Evolutionary conservation across 2,888 invertebrate genomes (phyloP), one percentile per base, ranked within the genome.

Genomic region (Pristionchus entomophagus): DNA sequence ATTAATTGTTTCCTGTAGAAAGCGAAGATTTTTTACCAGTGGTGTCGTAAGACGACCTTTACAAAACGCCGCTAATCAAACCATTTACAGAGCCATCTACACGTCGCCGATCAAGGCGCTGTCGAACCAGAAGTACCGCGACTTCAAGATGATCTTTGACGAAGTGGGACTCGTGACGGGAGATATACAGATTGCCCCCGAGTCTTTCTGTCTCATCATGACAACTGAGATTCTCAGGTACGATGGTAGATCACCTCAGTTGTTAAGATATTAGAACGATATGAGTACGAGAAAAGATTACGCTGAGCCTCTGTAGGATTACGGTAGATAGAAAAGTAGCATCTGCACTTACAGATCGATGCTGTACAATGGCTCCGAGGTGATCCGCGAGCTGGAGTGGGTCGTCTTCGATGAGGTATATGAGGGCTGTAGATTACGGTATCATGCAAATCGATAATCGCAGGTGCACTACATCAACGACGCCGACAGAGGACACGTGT

Each of bases 51-150:
- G n/a, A 32, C 59, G 56, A n/a, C 53, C 8, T 45, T 51, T 59
- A 5, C 56, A 22, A 82, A 59, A 8, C 19, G 51, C n/a, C 29
- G 65, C n/a, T 38, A 56, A 41, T 49, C 78, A n/a, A 78, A 19
- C 2, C 26, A 12, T 78, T n/a, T 10, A 6, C 86, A 91, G 93
- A 73, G 92, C 91, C n/a, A 94, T 99, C 88, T 99, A 99, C 94
- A 99, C 99, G 0, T 99, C 99, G 0, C 99, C 99, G 0, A 99
- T 99, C 89, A 99, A 99, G 95, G 99, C 99, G 0, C 94, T 99
- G 2, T 99, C 99, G 0, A 99, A 99, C 95, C 99, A 99, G 94
- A 99, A 99, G 94, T 99, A 97, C 94, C 96, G 98, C 45, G 99
- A 99, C 93, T 99, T 99, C 94, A 97, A 97, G 94, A 86, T 88